Base-by-base conservation (phyloP, 2,113 vertebrate species). In the Forbesichthys agassizii region DNA sequence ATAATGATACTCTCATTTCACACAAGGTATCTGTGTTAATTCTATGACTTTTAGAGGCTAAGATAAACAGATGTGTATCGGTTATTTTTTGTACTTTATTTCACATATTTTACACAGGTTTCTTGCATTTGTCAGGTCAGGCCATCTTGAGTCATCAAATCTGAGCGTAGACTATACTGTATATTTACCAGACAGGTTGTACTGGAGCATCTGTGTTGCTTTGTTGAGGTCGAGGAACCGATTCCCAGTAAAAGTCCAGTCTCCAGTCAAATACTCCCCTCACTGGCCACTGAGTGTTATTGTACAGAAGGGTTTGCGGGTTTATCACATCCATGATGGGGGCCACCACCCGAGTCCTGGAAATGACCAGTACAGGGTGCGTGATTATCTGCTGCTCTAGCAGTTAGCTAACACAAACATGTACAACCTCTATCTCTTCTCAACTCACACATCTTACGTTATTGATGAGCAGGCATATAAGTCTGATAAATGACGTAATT, bases 221-320 rank as follows among this genome's bases (percentile, higher is more conserved):
- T 66, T 88, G 87, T 78, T 90, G 88, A 6, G 91, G 81, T 70
- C 86, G 85, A 6, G 91, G 82, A 75, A 94, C 55, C 9, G 85
- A 86, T 60, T 95, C 93, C 96, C 95, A 96, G 36, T 85, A 86
- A 80, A 96, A 96, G 89, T 96, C 89, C 66, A 97, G 90, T 68
- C 92, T 95, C 96, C 95, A 97, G 71, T 98, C 92, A 75, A 96
- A 92, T 69, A 92, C 91, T 58, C 95, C 95, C 59, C 90, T 91
- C 51, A 93, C 91, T 59, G 91, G 84, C 59, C 92, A 88, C 69
- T 71, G 58, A 14, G 94, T 93, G 69, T 92, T 93, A 64, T 92
- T 90, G 89, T 95, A 96, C 62, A 93, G 92, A 73, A 94, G 92
- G 6, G 92, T 95, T 88, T 95, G 94, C 94, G 93, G 91, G 80